Base-by-base conservation (phyloP, 2,113 vertebrate species). In the Galbula dea region DNA sequence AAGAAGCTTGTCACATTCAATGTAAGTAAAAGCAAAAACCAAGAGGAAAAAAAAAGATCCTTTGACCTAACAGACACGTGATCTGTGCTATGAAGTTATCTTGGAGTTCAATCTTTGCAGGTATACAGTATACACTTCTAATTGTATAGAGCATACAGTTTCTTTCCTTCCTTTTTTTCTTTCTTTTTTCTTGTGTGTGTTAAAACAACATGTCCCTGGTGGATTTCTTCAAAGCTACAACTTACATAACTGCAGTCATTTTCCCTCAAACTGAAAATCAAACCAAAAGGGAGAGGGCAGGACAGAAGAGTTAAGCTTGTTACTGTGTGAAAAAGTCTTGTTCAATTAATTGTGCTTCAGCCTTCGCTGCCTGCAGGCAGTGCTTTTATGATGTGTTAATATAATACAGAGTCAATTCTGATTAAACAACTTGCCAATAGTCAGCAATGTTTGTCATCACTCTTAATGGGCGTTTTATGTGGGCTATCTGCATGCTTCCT, bases 331-430 rank as follows among this genome's bases (percentile, higher is more conserved):
- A 91, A 75, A 96, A 94, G 93, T 97, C 94, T 71, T 45, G 85
- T 94, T 95, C 94, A 95, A 94, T 97, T 96, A 98, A 96, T 98
- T 98, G 97, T 98, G 97, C 97, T 98, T 98, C 95, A 95, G 95
- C 75, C 95, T 95, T 94, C 43, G 17, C 95, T 80, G 86, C 93
- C 85, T 14, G 66, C 51, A 79, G 96, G 92, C 76, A 81, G 91
- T 84, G 82, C 67, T 91, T 86, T 94, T 86, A 87, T 76, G 95
- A 95, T 94, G 79, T 93, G 91, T 93, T 90, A 91, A 75, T 92
- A 72, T 95, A 97, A 97, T 97, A 94, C 83, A 82, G 83, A 97
- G 97, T 96, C 90, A 91, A 90, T 93, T 96, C 61, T 68, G 94
- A 91, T 80, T 71, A 88, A 83, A 92, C 26, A 61, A 67, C 23